phyloP scores from a whole-genome alignment of 2,888 invertebrate species.

The Therioaphis trifolii region DNA sequence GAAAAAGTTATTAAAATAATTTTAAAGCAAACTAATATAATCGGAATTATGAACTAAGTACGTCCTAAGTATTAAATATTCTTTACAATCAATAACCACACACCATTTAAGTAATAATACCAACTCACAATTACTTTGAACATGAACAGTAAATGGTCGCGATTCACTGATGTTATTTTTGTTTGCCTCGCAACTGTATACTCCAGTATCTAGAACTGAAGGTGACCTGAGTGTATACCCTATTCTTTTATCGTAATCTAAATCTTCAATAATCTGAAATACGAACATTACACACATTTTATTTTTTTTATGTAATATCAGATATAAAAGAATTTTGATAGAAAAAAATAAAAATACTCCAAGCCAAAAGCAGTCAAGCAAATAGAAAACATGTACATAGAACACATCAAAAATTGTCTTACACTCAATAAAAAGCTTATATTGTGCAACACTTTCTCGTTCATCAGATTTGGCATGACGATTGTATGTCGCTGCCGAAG shows the following conservation, averaged over 20 bases:
- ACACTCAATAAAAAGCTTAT: constrained; percentile 35
- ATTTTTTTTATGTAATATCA: background rate
- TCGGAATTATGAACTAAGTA: too few relatives aligned
- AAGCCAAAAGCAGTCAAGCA: constrained; percentile 55
- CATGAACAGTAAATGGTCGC: constrained; percentile 64
- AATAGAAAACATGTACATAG: constrained; percentile 34
- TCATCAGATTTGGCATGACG: constrained; percentile 49
- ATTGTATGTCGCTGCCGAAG: constrained; percentile 52
- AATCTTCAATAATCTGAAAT: constrained; percentile 57
- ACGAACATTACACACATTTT: constrained; percentile 36
- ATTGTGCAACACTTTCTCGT: constrained; percentile 13
- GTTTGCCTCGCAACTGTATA: constrained; percentile 68
- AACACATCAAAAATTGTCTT: constrained; percentile 49
- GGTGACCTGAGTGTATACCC: constrained; percentile 69
- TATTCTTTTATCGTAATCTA: constrained; percentile 70
- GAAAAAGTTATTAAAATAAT: too few relatives aligned
- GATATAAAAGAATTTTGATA: background rate
- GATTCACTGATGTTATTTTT: constrained; percentile 64
- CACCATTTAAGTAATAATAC: constrained; percentile 63
- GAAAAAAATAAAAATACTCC: background rate
- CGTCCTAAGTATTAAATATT: too few relatives aligned
- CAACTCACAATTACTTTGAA: constrained; percentile 67
- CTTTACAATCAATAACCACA: constrained; percentile 47
- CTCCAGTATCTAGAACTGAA: constrained; percentile 67
- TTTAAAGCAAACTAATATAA: too few relatives aligned